phyloP scores from a whole-genome alignment of 53 echinoderm and acorn worm species.

The Echinometra lucunter region DNA sequence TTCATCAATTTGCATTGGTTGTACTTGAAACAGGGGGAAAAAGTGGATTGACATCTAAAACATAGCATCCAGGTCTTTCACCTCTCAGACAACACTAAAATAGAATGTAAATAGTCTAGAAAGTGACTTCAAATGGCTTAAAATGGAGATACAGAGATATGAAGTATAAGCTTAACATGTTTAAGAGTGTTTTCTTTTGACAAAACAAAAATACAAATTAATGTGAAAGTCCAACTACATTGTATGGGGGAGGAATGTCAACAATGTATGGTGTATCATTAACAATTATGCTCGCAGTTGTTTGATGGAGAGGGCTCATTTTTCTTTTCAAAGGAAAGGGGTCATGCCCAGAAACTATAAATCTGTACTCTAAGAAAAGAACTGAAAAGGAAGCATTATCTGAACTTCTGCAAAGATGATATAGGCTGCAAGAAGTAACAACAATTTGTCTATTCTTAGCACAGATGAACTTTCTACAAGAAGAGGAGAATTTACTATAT shows the following conservation, averaged over 20 bases:
- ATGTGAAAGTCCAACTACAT: no score
- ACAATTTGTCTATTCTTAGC: not conserved
- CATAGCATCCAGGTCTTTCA: constrained; percentile 13
- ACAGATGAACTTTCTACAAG: not conserved
- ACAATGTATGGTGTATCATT: not conserved
- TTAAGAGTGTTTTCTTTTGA: no score
- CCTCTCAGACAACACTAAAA: not conserved
- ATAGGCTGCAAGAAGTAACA: no score
- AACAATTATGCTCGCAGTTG: not conserved
- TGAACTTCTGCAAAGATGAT: not conserved
- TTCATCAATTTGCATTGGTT: constrained; percentile 27
- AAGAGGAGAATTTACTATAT: not conserved
- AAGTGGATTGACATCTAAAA: not conserved
- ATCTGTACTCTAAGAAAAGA: not conserved
- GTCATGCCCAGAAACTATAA: not conserved
- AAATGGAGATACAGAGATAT: not conserved
- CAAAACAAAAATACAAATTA: no score
- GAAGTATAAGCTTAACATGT: not conserved
- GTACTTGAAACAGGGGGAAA: not conserved
- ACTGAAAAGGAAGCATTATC: not conserved
- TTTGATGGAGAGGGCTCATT: not conserved
- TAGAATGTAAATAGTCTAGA: not conserved
- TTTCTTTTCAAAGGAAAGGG: not conserved
- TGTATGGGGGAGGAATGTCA: not conserved
- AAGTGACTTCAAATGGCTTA: not conserved